Percentiles rank a stretch among this genome's conserved stretches.
Evolutionary conservation across 2,113 vertebrate genomes (phyloP).

Genomic region (Lagopus leucura): DNA sequence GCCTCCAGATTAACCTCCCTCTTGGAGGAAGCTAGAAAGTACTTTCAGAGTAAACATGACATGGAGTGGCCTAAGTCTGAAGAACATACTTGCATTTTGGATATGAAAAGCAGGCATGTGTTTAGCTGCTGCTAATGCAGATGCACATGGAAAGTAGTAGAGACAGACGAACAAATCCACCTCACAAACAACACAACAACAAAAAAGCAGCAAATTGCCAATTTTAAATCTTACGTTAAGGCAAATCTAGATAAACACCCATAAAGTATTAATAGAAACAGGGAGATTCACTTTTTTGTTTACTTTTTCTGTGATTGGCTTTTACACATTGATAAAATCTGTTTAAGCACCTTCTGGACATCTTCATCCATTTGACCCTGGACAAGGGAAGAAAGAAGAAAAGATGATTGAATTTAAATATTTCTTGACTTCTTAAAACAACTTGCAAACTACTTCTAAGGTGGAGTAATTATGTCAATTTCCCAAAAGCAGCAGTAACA

Average conservation of each 20-base stretch:
- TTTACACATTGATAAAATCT: constrained; percentile 98
- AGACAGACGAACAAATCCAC: constrained; percentile 40
- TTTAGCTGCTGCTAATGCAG: constrained; percentile 49
- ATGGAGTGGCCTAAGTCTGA: constrained; percentile 27
- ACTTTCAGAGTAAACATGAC: constrained; percentile 30
- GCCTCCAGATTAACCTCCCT: background rate
- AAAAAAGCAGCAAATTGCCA: constrained; percentile 58
- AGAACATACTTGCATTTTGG: constrained; percentile 18
- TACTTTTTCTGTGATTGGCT: constrained; percentile 90
- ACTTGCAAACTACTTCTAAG: background rate
- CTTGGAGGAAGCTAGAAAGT: constrained; percentile 15
- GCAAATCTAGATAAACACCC: constrained; percentile 59
- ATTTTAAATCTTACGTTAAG: constrained; percentile 52
- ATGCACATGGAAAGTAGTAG: constrained; percentile 24
- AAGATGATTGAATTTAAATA: background rate
- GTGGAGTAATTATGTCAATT: background rate
- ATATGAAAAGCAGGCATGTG: constrained; percentile 15
- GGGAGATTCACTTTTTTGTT: constrained; percentile 34
- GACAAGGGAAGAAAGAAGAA: background rate
- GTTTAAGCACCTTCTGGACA: constrained; percentile 96
- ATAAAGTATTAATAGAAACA: constrained; percentile 39
- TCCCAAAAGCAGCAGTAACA: background rate
- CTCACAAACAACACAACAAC: constrained; percentile 51
- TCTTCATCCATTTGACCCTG: constrained; percentile 99
- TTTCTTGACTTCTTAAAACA: background rate